A percentile compares a stretch with the other conserved stretches of the same genome.
Conservation (phyloP, 2,797 vertebrate species). For the Podargus strigoides region DNA sequence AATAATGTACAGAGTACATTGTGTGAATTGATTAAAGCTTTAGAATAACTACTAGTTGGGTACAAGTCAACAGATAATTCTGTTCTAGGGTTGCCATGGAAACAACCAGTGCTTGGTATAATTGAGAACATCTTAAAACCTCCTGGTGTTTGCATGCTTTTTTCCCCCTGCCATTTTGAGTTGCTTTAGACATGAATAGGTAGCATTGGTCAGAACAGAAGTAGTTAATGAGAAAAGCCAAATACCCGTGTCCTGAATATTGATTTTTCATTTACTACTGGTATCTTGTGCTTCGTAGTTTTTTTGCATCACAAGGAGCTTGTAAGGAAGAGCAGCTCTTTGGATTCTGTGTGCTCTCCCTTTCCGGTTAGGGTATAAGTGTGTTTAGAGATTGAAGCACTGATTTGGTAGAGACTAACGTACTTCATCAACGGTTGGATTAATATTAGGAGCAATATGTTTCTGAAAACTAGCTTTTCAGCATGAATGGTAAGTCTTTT, state of each 20-base stretch:
- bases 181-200: slow-evolving; percentile 71
- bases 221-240: slow-evolving; percentile 52
- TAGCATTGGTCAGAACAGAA: slow-evolving; percentile 61
- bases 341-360: slow-evolving; percentile 65
- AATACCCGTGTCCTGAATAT: slow-evolving; percentile 55
- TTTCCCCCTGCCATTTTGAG: slow-evolving; percentile 76
- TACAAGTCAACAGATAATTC: slow-evolving; percentile 79
- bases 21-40: slow-evolving; percentile 71
- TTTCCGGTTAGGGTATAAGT: slow-evolving; percentile 31
- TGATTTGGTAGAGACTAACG: slow-evolving; percentile 69
- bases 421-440: slow-evolving; percentile 69
- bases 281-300: slow-evolving; percentile 51
- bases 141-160: slow-evolving; percentile 73
- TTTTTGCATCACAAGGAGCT: slow-evolving; percentile 62
- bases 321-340: slow-evolving; percentile 66
- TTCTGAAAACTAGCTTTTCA: slow-evolving; percentile 77
- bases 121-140: slow-evolving; percentile 81
- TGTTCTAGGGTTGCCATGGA: slow-evolving; percentile 82
- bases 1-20: slow-evolving; percentile 51
- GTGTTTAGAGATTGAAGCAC: slow-evolving; percentile 54
- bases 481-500: slow-evolving; percentile 81
- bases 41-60: slow-evolving; percentile 72
- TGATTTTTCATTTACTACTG: slow-evolving; percentile 60
- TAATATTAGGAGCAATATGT: slow-evolving; percentile 78
- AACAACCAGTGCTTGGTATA: slow-evolving; percentile 80